A percentile compares a stretch with the other conserved stretches of the same genome.
Conservation (phyloP, 37 sponge, comb jelly and placozoan species). For the Hexactinellida sp. region DNA sequence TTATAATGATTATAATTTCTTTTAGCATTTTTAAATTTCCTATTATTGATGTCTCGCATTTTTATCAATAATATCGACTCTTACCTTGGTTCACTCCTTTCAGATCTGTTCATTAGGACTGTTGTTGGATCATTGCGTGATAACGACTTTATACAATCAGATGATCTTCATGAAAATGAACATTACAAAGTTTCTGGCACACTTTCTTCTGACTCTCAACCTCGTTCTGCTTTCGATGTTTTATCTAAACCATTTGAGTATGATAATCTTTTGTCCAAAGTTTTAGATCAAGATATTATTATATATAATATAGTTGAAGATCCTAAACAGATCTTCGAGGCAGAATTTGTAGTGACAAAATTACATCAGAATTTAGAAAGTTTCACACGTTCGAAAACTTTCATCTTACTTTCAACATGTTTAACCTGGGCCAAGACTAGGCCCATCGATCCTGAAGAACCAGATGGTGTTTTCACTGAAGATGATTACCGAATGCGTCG, state of each 20-base stretch:
- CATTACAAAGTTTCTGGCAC: neutral
- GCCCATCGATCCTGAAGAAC: slow-evolving; percentile 87
- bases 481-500: slow-evolving; percentile 89
- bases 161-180: neutral
- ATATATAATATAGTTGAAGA: slow-evolving; percentile 52
- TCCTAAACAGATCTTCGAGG: slow-evolving; percentile 51
- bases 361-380: slow-evolving; percentile 58
- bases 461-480: slow-evolving; percentile 81
- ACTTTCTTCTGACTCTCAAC: neutral
- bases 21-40: too few relatives aligned
- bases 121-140: neutral
- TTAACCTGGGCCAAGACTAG: slow-evolving; percentile 90
- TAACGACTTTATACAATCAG: neutral
- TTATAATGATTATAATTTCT: too few relatives aligned
- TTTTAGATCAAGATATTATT: slow-evolving; percentile 41
- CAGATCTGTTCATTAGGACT: neutral
- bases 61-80: neutral
- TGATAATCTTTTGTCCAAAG: neutral
- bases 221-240: neutral
- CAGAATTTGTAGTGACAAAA: slow-evolving; percentile 49
- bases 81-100: neutral
- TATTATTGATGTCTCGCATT: neutral
- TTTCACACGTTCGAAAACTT: slow-evolving; percentile 57
- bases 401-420: slow-evolving; percentile 72
- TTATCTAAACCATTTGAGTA: neutral